A percentile compares a stretch with the other conserved stretches of the same genome.
These are phyloP conservation scores for Drosophila biarmipes DNA, from an alignment of 1,140 invertebrate genomes.

Conservation along the genomic window DNA sequence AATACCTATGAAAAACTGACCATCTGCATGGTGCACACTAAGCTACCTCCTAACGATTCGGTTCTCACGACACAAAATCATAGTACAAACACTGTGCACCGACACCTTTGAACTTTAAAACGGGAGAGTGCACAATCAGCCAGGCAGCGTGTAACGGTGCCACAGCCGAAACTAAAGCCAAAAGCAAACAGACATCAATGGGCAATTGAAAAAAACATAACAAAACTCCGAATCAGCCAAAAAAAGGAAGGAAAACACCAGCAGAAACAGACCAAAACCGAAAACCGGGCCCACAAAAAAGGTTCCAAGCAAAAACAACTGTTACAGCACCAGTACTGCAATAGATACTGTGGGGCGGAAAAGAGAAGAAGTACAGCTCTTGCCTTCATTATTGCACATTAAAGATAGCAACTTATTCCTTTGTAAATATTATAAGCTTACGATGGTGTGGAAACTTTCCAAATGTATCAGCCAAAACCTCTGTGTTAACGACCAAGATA, in stretches of 20 bases:
- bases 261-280: constrained; percentile 44
- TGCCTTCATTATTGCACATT: not conserved
- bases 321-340: constrained; percentile 51
- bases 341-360: constrained; percentile 43
- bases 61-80: constrained; percentile 67
- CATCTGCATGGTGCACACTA: constrained; percentile 40
- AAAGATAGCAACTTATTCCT: not conserved
- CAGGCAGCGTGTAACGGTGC: constrained; percentile 40
- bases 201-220: constrained; percentile 50
- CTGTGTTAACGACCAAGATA: no score
- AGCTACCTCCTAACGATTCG: constrained; percentile 49
- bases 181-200: constrained; percentile 79
- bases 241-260: constrained; percentile 54
- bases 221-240: constrained; percentile 11
- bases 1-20: constrained; percentile 25
- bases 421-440: not conserved
- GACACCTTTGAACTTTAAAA: constrained; percentile 80
- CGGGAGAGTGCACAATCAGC: constrained; percentile 69
- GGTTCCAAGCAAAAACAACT: constrained; percentile 71
- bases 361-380: no score
- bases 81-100: constrained; percentile 38
- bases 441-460: not conserved
- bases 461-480: no score
- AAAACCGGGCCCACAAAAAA: constrained; percentile 57
- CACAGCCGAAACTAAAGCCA: constrained; percentile 45